phyloP scores from a whole-genome alignment of 1,140 invertebrate species.

The Amphibalanus amphitrite region DNA sequence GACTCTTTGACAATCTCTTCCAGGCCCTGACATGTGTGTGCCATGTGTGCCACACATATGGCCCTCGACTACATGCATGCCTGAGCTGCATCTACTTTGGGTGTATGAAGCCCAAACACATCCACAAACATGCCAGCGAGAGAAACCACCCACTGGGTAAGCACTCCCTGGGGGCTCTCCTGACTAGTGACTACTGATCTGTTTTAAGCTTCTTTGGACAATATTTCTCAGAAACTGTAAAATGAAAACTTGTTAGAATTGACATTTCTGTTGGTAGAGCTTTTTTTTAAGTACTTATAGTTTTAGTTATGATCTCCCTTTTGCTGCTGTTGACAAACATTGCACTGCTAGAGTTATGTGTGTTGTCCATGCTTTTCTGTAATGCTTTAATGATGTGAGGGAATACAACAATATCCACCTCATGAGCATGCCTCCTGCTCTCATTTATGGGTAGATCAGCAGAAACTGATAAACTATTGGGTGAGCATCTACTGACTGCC shows the following conservation, averaged over 20 bases:
- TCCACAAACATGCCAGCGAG: conserved; percentile 28
- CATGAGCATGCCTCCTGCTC: too few relatives aligned
- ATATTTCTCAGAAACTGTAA: neutral
- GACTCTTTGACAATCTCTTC: neutral
- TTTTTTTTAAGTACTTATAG: neutral
- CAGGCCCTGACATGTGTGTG: conserved; percentile 21
- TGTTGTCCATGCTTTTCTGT: too few relatives aligned
- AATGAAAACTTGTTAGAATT: neutral
- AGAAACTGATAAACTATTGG: too few relatives aligned
- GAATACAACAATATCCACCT: too few relatives aligned
- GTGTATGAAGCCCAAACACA: conserved; percentile 28
- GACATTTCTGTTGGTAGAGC: neutral
- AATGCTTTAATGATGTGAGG: too few relatives aligned
- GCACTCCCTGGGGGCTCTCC: too few relatives aligned
- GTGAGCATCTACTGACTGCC: too few relatives aligned
- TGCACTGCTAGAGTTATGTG: too few relatives aligned
- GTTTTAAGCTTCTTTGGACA: too few relatives aligned
- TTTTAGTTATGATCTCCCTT: neutral
- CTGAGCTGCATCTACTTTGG: conserved; percentile 31
- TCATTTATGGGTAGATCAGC: too few relatives aligned
- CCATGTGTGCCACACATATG: conserved; percentile 23
- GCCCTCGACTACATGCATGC: conserved; percentile 29
- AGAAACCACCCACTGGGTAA: conserved; percentile 26
- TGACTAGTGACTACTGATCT: too few relatives aligned
- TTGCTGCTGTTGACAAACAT: too few relatives aligned